Base-by-base conservation (phyloP, 2,888 invertebrate species). In the Nemurella pictetii region DNA sequence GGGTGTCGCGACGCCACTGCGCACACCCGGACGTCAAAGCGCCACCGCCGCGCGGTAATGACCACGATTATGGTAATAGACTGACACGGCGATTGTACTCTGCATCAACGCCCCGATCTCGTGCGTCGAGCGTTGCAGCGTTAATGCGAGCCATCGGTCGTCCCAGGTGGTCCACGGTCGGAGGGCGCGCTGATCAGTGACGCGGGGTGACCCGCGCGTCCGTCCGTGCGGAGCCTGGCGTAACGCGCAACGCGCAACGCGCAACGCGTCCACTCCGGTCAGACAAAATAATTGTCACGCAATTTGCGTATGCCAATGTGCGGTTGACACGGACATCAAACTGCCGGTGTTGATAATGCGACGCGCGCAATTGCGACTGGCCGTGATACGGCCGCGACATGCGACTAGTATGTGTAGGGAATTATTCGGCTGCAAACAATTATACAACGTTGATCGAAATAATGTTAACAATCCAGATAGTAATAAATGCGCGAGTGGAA, bases 271-370 rank as follows among this genome's bases (percentile, higher is more conserved):
- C 75, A 9, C 27, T 26, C 28, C 80, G 30, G 12, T 29, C 80
- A 30, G 29, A n/a, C 80, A 80, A 29, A 35, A 81, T 81, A 81
- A 81, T 81, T 81, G 81, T 81, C 81, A 81, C 81, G 81, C 81
- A 81, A 81, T 81, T 81, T 20, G 55, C 55, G 55, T 55, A 55
- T 55, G 55, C 55, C 55, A 55, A 55, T 55, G 55, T 55, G 55
- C 55, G 55, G 55, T 55, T 55, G 55, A 55, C 55, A 55, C 55
- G 55, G 55, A 55, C 55, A 55, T 55, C 55, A 75, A 75, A 75
- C 75, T 75, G 75, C 25, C 75, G 12, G 75, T 28, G 75, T 55
- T 55, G 55, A 20, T 55, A 55, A 55, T 55, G 55, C 12, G 55
- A 1, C 55, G 55, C 9, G 9, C 55, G 55, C 55, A 55, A 55